Evolutionary conservation across 1,140 invertebrate species (phyloP).

Genomic region (Trinorchestia longiramus): DNA sequence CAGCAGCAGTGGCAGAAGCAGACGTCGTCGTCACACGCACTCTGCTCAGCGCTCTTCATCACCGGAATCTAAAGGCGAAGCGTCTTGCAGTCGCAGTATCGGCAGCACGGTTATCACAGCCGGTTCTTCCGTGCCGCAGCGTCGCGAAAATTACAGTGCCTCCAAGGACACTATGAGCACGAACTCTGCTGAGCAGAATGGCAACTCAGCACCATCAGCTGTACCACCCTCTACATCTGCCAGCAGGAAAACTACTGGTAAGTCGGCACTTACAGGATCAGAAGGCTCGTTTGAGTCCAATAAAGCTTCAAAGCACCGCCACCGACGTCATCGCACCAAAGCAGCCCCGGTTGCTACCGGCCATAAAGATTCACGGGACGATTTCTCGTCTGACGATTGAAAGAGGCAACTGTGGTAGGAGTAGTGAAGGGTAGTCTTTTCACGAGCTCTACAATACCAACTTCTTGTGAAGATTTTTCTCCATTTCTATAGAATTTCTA

Average conservation of each 20-base stretch:
- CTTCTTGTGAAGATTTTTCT: background rate
- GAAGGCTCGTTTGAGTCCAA: background rate
- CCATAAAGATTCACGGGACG: background rate
- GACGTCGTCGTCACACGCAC: constrained; percentile 44
- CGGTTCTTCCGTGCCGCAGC: background rate
- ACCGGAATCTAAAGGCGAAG: background rate
- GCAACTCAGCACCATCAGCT: background rate
- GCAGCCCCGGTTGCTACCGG: background rate
- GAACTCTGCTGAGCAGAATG: background rate
- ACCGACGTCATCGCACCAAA: constrained; percentile 30
- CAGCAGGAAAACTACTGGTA: background rate
- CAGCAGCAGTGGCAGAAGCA: constrained; percentile 34
- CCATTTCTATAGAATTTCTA: background rate
- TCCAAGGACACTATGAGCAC: background rate
- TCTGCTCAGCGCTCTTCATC: constrained; percentile 43
- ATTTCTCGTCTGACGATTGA: constrained; percentile 35
- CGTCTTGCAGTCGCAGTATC: background rate
- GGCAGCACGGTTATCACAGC: constrained; percentile 9
- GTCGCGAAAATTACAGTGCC: background rate
- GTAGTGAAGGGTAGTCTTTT: background rate
- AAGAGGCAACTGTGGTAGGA: constrained; percentile 49
- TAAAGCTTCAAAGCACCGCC: constrained; percentile 17
- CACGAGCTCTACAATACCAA: background rate
- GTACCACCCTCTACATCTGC: background rate
- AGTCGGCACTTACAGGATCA: background rate